Evolutionary conservation across 2,113 vertebrate species (phyloP).

Genomic region (Rhombomys opimus): DNA sequence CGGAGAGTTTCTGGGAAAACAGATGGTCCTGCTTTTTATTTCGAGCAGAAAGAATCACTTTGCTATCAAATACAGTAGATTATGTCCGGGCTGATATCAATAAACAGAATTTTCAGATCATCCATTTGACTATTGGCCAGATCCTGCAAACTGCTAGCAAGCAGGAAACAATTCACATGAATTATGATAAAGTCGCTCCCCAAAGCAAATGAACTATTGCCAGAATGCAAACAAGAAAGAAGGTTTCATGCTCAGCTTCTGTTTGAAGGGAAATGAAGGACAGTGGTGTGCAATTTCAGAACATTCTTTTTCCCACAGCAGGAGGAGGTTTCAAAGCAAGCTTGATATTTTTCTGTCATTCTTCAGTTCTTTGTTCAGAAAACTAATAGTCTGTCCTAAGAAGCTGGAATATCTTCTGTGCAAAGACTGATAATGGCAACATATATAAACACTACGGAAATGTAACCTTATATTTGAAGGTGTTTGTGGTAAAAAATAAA

Average conservation of each 20-base stretch:
- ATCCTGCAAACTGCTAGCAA: slow-evolving; percentile 27
- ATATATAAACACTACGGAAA: background rate
- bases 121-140: slow-evolving; percentile 47
- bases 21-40: slow-evolving; percentile 37
- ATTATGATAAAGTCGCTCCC: background rate
- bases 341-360: background rate
- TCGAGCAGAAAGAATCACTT: slow-evolving; percentile 58
- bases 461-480: background rate
- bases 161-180: slow-evolving; percentile 23
- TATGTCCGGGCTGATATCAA: slow-evolving; percentile 1
- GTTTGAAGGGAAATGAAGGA: background rate
- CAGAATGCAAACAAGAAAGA: slow-evolving; percentile 47
- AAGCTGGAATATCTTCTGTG: background rate
- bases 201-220: slow-evolving; percentile 45
- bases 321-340: slow-evolving; percentile 5
- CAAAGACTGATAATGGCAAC: background rate
- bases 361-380: slow-evolving; percentile 60
- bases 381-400: background rate
- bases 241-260: background rate
- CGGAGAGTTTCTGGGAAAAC: slow-evolving; percentile 71
- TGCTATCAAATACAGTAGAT: slow-evolving; percentile 48
- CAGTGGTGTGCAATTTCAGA: background rate
- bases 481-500: background rate
- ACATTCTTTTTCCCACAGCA: background rate
- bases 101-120: slow-evolving; percentile 68